These are phyloP conservation scores for Lepus americanus DNA, from an alignment of 2,113 vertebrate species.

Conservation along the genomic window DNA sequence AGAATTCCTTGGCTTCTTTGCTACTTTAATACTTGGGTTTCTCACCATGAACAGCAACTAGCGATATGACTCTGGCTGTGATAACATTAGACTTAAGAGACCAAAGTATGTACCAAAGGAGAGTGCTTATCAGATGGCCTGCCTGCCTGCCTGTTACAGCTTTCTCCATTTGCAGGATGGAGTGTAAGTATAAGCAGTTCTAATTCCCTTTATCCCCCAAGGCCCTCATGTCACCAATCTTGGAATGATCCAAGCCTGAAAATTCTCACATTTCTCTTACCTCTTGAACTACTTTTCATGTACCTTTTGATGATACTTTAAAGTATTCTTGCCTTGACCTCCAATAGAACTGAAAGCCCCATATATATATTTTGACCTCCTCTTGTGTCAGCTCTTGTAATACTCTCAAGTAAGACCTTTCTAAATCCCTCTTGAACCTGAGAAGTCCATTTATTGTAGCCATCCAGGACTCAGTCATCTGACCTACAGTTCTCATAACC, in stretches of 20 bases:
- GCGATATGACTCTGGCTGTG: slow-evolving; percentile 39
- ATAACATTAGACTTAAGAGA: slow-evolving; percentile 50
- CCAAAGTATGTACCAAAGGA: no score
- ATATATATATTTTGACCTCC: slow-evolving; percentile 59
- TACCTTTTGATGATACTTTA: slow-evolving; percentile 65
- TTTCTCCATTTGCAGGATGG: slow-evolving; percentile 52
- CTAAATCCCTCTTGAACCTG: slow-evolving; percentile 67
- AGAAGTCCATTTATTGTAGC: slow-evolving; percentile 53
- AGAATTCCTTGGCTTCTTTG: slow-evolving; percentile 56
- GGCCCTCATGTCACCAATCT: slow-evolving; percentile 49
- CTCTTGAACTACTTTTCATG: slow-evolving; percentile 55
- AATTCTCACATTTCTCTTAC: slow-evolving; percentile 75
- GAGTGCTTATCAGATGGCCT: slow-evolving; percentile 65
- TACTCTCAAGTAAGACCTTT: slow-evolving; percentile 45
- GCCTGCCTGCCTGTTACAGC: slow-evolving; percentile 48
- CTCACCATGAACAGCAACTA: slow-evolving; percentile 52
- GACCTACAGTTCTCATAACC: slow-evolving; percentile 34
- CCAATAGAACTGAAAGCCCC: slow-evolving; percentile 67
- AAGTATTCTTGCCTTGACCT: slow-evolving; percentile 71
- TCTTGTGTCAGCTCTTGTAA: slow-evolving; percentile 63
- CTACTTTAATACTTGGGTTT: slow-evolving; percentile 63
- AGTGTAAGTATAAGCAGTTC: slow-evolving; percentile 23
- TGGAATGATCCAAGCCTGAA: slow-evolving; percentile 59
- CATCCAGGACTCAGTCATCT: slow-evolving; percentile 7
- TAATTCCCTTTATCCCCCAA: slow-evolving; percentile 71